Base-by-base conservation (phyloP, 2,113 vertebrate genomes). In the Hymenochirus boettgeri region DNA sequence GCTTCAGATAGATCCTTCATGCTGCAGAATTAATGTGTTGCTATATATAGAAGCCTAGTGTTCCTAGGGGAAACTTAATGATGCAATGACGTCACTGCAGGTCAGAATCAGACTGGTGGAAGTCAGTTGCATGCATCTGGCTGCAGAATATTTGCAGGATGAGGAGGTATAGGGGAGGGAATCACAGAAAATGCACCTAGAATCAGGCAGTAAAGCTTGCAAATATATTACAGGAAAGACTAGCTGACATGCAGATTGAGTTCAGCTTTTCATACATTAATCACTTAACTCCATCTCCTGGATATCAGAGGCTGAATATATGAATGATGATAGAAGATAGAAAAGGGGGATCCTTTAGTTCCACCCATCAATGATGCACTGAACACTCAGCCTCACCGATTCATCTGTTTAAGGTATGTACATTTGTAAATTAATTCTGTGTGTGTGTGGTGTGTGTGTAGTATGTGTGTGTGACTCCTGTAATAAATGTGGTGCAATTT, bases 21-120 rank as follows among this genome's bases (percentile, higher is more conserved):
- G n/a, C 66, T 86, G 83, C 83, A 87, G 91, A 89, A 89, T 89
- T 88, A 89, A 91, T 87, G 87, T 87, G 87, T 87, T 90, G 84
- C 91, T 92, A 92, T 93, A 91, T 90, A 76, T 88, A 88, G 90
- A 80, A 78, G 79, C 83, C 85, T 89, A 86, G 91, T 92, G 91
- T 93, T 93, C 92, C 91, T 89, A 91, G 89, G 90, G 65, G 91
- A 92, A 91, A 91, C 91, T 91, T 92, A 90, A 91, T 93, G 91
- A 92, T 91, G 91, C 90, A 92, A 88, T 93, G 91, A 93, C 91
- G 91, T 93, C 91, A 93, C 91, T 92, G 90, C 90, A 89, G 91
- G 91, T 92, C 91, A 92, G 87, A 84, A 76, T 88, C 89, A 82
- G 90, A 87, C 87, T 89, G 87, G 85, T 82, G 83, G 89, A 88